Conservation (phyloP, 2,113 vertebrate species). For the Astur gentilis region DNA sequence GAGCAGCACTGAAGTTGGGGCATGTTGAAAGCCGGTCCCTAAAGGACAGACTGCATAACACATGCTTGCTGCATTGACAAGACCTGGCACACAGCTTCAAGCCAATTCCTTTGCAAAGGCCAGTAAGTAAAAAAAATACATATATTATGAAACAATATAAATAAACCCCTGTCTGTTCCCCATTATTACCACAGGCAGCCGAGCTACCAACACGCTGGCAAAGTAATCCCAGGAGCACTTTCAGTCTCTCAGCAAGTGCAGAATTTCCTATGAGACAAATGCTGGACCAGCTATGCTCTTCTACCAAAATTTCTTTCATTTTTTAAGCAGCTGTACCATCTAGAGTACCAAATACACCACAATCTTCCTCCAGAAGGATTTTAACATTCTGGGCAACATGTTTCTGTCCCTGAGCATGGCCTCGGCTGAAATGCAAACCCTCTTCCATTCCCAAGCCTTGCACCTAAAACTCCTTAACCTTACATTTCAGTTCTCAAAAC, state of each 20-base stretch:
- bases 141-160: not conserved
- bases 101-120: not conserved
- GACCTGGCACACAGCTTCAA: not conserved
- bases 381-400: not conserved
- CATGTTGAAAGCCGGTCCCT: not conserved
- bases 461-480: not conserved
- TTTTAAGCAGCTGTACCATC: not conserved
- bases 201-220: not conserved
- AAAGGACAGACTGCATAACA: accelerated
- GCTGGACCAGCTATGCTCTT: not conserved
- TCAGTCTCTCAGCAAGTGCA: not conserved
- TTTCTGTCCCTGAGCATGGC: not conserved
- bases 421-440: not conserved
- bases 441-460: not conserved
- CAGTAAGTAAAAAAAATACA: not conserved
- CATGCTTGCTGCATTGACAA: not conserved
- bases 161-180: not conserved
- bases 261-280: not conserved
- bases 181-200: not conserved
- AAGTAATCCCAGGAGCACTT: not conserved
- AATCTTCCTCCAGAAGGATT: not conserved
- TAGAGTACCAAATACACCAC: not conserved
- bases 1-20: not conserved
- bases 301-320: not conserved
- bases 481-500: not conserved